Percentiles rank a stretch among this genome's conserved stretches.
Conservation (phyloP, 1,140 invertebrate genomes). For the Monomorium pharaonis region DNA sequence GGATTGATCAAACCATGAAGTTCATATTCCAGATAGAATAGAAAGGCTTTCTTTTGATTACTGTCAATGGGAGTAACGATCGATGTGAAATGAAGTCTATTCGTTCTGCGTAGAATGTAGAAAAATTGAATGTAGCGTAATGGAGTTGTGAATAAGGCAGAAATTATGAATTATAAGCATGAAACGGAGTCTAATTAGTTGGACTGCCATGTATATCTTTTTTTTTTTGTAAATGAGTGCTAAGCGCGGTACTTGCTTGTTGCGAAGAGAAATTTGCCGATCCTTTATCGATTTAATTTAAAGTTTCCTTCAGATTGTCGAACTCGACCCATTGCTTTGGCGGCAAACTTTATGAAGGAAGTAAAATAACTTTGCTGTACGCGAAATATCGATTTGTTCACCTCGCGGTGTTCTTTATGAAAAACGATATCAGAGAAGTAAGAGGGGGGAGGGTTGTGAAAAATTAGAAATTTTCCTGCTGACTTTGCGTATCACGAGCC, state of each 20-base stretch:
- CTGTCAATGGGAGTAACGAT: constrained; percentile 20
- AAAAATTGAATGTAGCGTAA: neutral
- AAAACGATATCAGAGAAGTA: neutral
- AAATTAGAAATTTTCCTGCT: constrained; percentile 17
- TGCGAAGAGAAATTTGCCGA: constrained; percentile 24
- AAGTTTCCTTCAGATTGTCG: constrained; percentile 49
- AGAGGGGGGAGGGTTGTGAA: neutral
- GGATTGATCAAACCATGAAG: constrained; percentile 48
- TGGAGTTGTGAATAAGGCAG: neutral
- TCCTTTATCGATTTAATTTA: constrained; percentile 64
- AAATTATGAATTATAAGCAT: neutral
- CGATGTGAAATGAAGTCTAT: constrained; percentile 35
- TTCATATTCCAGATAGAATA: constrained; percentile 42
- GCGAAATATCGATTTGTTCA: constrained; percentile 60
- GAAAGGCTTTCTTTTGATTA: constrained; percentile 48
- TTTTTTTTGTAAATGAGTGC: neutral
- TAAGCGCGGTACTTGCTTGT: neutral
- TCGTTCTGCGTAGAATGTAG: neutral
- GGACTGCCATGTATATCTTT: neutral
- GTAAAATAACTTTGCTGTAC: constrained; percentile 38
- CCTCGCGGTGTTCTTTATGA: neutral
- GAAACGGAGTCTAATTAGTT: neutral
- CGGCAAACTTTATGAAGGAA: constrained; percentile 28
- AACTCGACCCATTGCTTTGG: constrained; percentile 10
- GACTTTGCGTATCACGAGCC: constrained; percentile 20